A percentile compares a stretch with the other conserved stretches of the same genome.
Conservation (phyloP, 2,797 vertebrate species). For the Syndactyla subalaris region DNA sequence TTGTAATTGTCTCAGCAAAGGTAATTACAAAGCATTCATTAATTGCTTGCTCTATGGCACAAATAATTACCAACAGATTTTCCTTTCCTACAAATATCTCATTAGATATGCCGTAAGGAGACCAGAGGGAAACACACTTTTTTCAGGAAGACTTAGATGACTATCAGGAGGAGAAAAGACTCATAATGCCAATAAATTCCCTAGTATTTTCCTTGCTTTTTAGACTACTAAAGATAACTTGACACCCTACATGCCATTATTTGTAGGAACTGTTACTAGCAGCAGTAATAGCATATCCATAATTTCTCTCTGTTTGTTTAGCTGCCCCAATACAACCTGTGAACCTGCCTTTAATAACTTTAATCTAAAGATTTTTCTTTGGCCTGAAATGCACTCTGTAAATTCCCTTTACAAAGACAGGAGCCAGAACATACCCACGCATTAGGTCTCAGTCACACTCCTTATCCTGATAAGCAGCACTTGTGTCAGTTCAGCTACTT, state of each 20-base stretch:
- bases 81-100: background rate
- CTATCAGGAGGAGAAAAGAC: background rate
- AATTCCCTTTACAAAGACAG: background rate
- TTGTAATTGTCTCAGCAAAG: background rate
- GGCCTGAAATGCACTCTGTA: background rate
- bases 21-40: background rate
- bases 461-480: background rate
- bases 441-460: background rate
- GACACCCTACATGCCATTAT: background rate
- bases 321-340: background rate
- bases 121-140: background rate
- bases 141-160: background rate
- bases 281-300: background rate
- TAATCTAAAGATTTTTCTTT: background rate
- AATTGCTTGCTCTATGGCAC: background rate
- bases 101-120: background rate
- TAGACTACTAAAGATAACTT: background rate
- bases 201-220: background rate
- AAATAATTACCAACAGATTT: background rate
- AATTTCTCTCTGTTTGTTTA: background rate
- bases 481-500: background rate
- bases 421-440: background rate
- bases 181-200: background rate
- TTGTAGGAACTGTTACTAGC: background rate
- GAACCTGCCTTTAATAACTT: background rate